phyloP scores from a whole-genome alignment of 2,888 invertebrate species.

The Pinctada fucata region DNA sequence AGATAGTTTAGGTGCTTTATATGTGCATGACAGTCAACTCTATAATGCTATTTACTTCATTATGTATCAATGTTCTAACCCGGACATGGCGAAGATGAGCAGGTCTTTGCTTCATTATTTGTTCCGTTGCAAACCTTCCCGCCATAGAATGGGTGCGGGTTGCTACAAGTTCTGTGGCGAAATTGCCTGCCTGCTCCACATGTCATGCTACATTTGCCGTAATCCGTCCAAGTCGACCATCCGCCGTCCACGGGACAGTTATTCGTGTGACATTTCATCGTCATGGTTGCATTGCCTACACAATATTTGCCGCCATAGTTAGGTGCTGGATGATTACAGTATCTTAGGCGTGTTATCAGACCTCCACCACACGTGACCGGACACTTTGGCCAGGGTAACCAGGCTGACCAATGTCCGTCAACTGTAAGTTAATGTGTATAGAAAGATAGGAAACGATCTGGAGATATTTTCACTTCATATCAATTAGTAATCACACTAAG shows the following conservation, averaged over 20 bases:
- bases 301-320: constrained; percentile 42
- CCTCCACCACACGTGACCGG: constrained; percentile 43
- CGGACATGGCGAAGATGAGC: background rate
- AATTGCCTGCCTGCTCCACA: background rate
- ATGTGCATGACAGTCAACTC: too few relatives aligned
- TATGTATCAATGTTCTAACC: too few relatives aligned
- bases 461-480: too few relatives aligned
- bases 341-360: constrained; percentile 26
- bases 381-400: constrained; percentile 43
- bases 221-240: background rate
- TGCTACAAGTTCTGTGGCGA: background rate
- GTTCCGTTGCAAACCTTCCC: background rate
- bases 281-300: constrained; percentile 31
- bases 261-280: constrained; percentile 36
- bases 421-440: background rate
- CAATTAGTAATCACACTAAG: too few relatives aligned
- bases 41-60: too few relatives aligned
- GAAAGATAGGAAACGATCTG: too few relatives aligned
- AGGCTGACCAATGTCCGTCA: constrained; percentile 3
- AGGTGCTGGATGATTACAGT: constrained; percentile 42
- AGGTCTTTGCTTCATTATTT: background rate
- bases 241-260: constrained; percentile 35
- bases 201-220: background rate
- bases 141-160: background rate
- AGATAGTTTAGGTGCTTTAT: too few relatives aligned